phyloP scores from a whole-genome alignment of 2,113 vertebrate species.

The Anarhynchus alexandrinus region DNA sequence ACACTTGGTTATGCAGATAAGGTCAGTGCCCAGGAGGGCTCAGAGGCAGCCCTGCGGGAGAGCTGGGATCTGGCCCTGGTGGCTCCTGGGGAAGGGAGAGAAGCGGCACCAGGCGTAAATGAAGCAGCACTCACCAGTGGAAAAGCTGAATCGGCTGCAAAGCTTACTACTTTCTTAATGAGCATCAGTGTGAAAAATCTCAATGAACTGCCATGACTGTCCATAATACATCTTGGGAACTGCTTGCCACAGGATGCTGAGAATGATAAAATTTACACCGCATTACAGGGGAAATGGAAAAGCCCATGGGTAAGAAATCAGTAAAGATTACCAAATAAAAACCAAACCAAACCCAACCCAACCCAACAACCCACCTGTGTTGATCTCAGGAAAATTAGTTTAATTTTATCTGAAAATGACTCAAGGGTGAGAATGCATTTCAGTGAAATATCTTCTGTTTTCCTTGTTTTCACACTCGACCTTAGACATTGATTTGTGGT shows the following conservation, averaged over 20 bases:
- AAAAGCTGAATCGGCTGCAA: not conserved
- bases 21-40: not conserved
- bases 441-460: not conserved
- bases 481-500: not conserved
- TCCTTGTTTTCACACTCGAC: not conserved
- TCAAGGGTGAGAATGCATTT: not conserved
- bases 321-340: not conserved
- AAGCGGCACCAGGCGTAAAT: not conserved
- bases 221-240: not conserved
- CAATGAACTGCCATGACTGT: not conserved
- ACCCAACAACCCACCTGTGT: fast-evolving
- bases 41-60: fast-evolving
- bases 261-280: not conserved
- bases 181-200: not conserved
- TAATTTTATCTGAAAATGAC: not conserved
- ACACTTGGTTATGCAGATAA: not conserved
- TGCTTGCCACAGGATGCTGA: not conserved
- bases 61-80: not conserved
- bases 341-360: not conserved
- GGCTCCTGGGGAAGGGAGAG: not conserved
- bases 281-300: not conserved
- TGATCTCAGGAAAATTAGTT: not conserved
- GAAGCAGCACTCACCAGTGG: not conserved
- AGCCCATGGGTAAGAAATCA: not conserved
- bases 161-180: not conserved